phyloP scores from a whole-genome alignment of 2,888 invertebrate genomes.

The Colostygia pectinataria region DNA sequence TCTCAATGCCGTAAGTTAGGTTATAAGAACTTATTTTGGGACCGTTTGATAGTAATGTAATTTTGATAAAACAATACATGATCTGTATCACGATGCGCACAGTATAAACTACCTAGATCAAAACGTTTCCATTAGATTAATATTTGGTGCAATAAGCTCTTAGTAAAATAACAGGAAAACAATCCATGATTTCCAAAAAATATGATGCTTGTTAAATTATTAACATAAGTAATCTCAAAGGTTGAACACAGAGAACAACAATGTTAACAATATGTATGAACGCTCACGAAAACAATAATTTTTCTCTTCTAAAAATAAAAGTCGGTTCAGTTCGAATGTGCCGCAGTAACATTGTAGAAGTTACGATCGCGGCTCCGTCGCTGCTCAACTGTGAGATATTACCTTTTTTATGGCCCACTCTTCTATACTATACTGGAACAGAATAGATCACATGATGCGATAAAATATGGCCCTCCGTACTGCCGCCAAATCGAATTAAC shows the following conservation, averaged over 20 bases:
- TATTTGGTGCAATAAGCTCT: too few relatives aligned
- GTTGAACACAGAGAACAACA: conserved; percentile 12
- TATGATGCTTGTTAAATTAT: too few relatives aligned
- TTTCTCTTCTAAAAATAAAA: conserved; percentile 67
- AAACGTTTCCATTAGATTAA: too few relatives aligned
- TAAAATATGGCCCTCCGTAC: conserved; percentile 80
- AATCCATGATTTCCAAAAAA: too few relatives aligned
- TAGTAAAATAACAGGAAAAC: too few relatives aligned
- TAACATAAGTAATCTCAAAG: too few relatives aligned
- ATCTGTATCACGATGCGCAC: too few relatives aligned
- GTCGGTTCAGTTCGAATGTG: conserved; percentile 63
- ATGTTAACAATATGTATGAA: conserved; percentile 14
- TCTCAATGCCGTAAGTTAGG: not conserved
- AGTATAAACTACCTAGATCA: too few relatives aligned
- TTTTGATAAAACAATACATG: too few relatives aligned
- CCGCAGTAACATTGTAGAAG: conserved; percentile 79
- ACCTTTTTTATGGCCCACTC: conserved; percentile 82
- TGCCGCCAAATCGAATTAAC: conserved; percentile 80
- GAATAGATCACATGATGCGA: conserved; percentile 82
- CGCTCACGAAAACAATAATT: conserved; percentile 55
- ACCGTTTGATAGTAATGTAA: too few relatives aligned
- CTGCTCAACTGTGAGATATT: conserved; percentile 82
- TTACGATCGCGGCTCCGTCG: conserved; percentile 77
- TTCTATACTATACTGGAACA: conserved; percentile 79
- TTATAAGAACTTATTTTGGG: not conserved